Evolutionary conservation across 2,113 vertebrate species (phyloP).

Genomic region (Oenanthe melanoleuca): DNA sequence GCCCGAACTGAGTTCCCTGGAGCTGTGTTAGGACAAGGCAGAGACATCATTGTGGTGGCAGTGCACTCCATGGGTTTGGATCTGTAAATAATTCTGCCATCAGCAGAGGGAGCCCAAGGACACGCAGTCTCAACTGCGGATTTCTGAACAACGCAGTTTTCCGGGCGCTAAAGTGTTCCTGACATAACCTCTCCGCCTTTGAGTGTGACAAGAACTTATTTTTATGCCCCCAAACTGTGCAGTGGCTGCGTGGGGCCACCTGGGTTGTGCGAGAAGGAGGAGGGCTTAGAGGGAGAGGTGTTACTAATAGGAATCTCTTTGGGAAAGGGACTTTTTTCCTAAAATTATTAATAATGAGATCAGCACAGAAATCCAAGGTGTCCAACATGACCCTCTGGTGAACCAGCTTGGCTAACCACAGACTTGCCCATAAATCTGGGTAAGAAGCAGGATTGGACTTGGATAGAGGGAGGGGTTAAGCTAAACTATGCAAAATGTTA

Average conservation of each 20-base stretch:
- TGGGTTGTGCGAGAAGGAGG: background rate
- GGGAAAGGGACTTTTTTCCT: background rate
- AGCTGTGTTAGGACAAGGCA: background rate
- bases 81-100: background rate
- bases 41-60: accelerated
- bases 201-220: background rate
- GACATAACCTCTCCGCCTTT: background rate
- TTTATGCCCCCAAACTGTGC: background rate
- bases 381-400: background rate
- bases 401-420: background rate
- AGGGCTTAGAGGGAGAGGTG: background rate
- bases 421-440: background rate
- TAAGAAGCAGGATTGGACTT: background rate
- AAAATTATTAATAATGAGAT: background rate
- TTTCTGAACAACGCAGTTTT: background rate
- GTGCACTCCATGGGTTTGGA: accelerated
- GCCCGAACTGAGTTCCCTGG: accelerated
- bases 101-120: slow-evolving; percentile 60
- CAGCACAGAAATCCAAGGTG: background rate
- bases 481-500: background rate
- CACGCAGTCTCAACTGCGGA: background rate
- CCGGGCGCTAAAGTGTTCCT: slow-evolving; percentile 22
- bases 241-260: background rate
- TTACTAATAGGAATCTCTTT: background rate
- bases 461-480: background rate